Base-by-base conservation (phyloP, 2,888 invertebrate genomes). In the Lagria hirta region DNA sequence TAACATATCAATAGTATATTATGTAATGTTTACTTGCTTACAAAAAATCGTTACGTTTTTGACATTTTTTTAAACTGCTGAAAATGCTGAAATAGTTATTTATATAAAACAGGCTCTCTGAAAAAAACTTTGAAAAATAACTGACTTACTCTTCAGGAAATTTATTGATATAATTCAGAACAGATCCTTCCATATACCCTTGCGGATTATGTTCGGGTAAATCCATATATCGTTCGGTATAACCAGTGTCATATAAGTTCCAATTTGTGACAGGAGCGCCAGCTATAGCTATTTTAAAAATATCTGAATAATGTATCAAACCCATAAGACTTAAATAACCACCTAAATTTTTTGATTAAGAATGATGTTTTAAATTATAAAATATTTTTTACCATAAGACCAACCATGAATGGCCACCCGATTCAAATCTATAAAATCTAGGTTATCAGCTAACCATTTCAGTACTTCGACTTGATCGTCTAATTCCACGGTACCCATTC, bases 221-320 rank as follows among this genome's bases (percentile, higher is more conserved):
- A 66, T 87, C 90, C 93, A 99, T 93, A 73, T 98, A 99, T 21
- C 98, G 81, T 75, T 99, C 99, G 35, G 96, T 97, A 75, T 99
- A 99, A 7, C 96, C 98, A 0, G 98, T 98, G 73, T 99, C 99
- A 74, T 99, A 99, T 38, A 95, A 81, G 51, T 85, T 82, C 98
- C 99, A 99, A 65, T 90, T 90, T 5, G 96, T 95, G 2, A 99
- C 98, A 0, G 98, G 98, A 6, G 98, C 98, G 35, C 97, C 98
- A 30, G 97, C 96, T 52, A 97, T 88, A 48, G 95, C 91, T 60
- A 93, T 86, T 77, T 94, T 94, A 75, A 97, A 98, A 49, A 95
- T 77, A 61, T 94, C 86, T 0, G 96, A 93, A 65, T 91, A 83
- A 52, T 95, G 93, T 46, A 91, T 90, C 26, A 99, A 75, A 1